Conservation (phyloP, 2,797 vertebrate species). For the Labroides dimidiatus region DNA sequence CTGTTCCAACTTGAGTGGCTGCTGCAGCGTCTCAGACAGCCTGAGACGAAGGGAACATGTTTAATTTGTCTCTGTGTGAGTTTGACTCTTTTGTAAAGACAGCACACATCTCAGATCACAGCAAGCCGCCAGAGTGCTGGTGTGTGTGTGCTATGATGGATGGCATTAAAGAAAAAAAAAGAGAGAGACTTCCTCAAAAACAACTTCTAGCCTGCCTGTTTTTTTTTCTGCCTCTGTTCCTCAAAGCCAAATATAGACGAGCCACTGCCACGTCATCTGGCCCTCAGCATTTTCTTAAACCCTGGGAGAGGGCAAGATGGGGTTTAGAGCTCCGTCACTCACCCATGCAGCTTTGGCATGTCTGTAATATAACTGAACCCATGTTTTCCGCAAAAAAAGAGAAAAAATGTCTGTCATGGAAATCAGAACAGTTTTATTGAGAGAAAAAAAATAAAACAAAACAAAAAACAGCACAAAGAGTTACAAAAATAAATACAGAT, state of each 20-base stretch:
- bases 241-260: conserved; percentile 81
- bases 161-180: conserved; percentile 51
- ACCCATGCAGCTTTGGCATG: conserved; percentile 1
- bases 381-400: conserved; percentile 58
- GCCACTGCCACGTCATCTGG: conserved; percentile 84
- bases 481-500: conserved; percentile 81
- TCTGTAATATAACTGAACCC: conserved; percentile 58
- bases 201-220: conserved; percentile 64
- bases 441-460: conserved; percentile 47
- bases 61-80: conserved; percentile 36
- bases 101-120: conserved; percentile 38
- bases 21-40: conserved; percentile 17
- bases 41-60: conserved; percentile 8
- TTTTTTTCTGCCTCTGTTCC: conserved; percentile 69
- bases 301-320: conserved; percentile 57
- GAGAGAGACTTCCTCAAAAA: conserved; percentile 73
- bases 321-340: conserved; percentile 57
- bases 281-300: conserved; percentile 61
- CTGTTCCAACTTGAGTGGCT: conserved; percentile 73
- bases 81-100: conserved; percentile 21
- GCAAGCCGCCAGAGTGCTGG: conserved; percentile 51
- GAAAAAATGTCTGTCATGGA: conserved; percentile 31
- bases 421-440: conserved; percentile 72
- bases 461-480: conserved; percentile 45
- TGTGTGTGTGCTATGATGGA: conserved; percentile 55